Evolutionary conservation across 2,888 invertebrate species (phyloP), one percentile per base, ranked within the genome.

Genomic region (Drosophila mimetica): DNA sequence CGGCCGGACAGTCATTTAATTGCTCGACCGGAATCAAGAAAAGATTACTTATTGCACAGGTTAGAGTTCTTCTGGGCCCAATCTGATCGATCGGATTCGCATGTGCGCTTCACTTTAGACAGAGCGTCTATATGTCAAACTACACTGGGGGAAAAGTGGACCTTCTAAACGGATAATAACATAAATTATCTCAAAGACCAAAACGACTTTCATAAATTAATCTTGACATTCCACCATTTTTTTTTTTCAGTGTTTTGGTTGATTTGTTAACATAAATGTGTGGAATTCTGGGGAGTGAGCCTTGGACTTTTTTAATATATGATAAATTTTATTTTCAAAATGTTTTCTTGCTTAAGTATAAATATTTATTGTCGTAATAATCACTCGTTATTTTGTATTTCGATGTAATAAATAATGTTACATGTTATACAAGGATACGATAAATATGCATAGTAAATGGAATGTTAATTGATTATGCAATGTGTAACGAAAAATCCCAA

Each of bases 61-160:
- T 51, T 58, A 51, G 28, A 36, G 20, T 37, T 37, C 14, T 30
- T n/a, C 20, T 37, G 36, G 11, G 9, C n/a, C 8, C 60, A 71
- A 76, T 77, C 71, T 64, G 50, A 64, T 65, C 63, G 71, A 75
- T 77, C 77, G 11, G 46, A 28, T 16, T 44, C 46, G 28, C 44
- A 46, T 46, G 44, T 64, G 70, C 53, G 77, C 44, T 74, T 67
- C 60, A 76, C 48, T 78, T 78, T n/a, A 73, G 73, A 77, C 70
- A 67, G 59, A 44, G 70, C 66, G 78, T 77, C 73, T 70, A 53
- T 61, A 20, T 32, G 22, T 18, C 28, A 3, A 0, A 7, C 1
- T 30, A 22, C 50, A 36, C 50, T 36, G 5, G 20, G 14, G 11
- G 11, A n/a, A 36, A 46, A 20, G 39, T 18, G 0, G 4, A 18